phyloP scores from a whole-genome alignment of 1,140 invertebrate genomes.

The Drosophila ironensis region DNA sequence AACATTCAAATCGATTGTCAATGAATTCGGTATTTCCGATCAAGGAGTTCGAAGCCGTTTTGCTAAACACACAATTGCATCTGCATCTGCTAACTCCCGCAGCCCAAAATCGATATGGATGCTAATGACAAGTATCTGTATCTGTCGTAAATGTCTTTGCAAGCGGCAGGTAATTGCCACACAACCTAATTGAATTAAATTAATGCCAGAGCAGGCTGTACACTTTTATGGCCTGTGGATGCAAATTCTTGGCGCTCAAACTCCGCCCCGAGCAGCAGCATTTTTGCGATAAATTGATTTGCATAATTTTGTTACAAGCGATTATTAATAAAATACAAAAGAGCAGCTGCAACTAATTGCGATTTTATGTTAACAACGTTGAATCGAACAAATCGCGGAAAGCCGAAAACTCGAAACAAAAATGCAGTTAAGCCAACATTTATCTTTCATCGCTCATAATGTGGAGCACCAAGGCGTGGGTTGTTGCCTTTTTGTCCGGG shows the following conservation, averaged over 20 bases:
- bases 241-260: slow-evolving; percentile 4
- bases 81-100: too few species aligned
- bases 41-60: too few species aligned
- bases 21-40: slow-evolving; percentile 58
- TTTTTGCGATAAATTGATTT: slow-evolving; percentile 49
- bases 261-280: slow-evolving; percentile 9
- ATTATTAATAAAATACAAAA: slow-evolving; percentile 35
- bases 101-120: too few species aligned
- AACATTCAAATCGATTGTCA: slow-evolving; percentile 68
- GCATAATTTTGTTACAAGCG: slow-evolving; percentile 58
- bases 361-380: slow-evolving; percentile 64
- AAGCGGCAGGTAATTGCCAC: too few species aligned
- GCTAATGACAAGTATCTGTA: too few species aligned
- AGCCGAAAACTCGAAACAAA: slow-evolving; percentile 8
- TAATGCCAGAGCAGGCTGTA: too few species aligned
- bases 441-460: slow-evolving; percentile 66
- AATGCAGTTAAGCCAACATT: slow-evolving; percentile 38
- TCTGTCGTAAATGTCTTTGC: too few species aligned
- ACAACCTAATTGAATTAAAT: too few species aligned
- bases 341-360: slow-evolving; percentile 52
- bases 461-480: slow-evolving; percentile 33
- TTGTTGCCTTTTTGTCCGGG: slow-evolving; percentile 2
- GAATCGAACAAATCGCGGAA: slow-evolving; percentile 59
- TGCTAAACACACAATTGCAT: too few species aligned
- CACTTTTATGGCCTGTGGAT: slow-evolving; percentile 9